Evolutionary conservation across 1,140 invertebrate genomes (phyloP), one percentile per base, ranked within the genome.

Genomic region (Drosophila kikkawai): DNA sequence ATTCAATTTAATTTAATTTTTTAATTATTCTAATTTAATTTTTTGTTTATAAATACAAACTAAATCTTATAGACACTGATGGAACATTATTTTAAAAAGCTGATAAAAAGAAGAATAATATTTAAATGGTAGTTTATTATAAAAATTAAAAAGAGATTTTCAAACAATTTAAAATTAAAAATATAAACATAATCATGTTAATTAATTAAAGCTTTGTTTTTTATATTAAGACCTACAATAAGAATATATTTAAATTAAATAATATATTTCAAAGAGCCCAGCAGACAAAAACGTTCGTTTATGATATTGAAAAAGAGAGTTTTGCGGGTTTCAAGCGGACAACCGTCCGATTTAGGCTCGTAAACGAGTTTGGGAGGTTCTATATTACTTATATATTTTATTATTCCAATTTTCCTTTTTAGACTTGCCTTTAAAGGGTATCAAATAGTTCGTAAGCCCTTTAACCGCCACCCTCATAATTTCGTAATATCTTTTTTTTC

Each of bases 401-500:
- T 19, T 48, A 9, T 15, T 48, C 26, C 0, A 4, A 13, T 6
- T 15, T 26, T 26, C 15, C 0, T 3, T 17, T 1, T 1, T 17
- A n/a, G 8, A 11, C 17, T 17, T 17, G 5, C n/a, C 42, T 13
- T 32, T 61, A n/a, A 0, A 67, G 66, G 11, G 66, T 32, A 66
- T 51, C 32, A 17, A 15, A 7, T n/a, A 19, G 44, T 37, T 51
- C 45, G 37, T 19, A 5, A 19, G 11, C 32, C 34, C n/a, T 36
- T 1, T 7, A 29, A 6, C 8, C 42, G 13, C 26, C 48, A 6
- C 4, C 58, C 44, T 34, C 53, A 55, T 39, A 64, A 42, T 64
- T 60, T 47, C 34, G 34, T 55, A 34, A 56, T 48, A 58, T 42
- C n/a, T 37, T 50, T 32, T 57, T 66, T 76, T 76, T 73, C 42